These are phyloP conservation scores for Poeciliopsis paucimaculata DNA, from an alignment of 2,797 vertebrate genomes.

Conservation along the genomic window DNA sequence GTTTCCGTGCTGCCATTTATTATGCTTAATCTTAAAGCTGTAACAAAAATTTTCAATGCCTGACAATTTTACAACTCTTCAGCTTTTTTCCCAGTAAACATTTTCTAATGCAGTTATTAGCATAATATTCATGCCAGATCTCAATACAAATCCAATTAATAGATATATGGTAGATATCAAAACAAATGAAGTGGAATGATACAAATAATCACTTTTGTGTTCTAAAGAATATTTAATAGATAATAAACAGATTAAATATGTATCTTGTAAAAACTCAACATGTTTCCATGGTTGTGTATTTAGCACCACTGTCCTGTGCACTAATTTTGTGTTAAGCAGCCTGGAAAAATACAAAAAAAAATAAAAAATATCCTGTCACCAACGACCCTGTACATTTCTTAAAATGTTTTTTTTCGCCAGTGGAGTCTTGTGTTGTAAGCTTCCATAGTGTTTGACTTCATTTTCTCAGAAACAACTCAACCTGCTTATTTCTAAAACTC, in stretches of 20 bases:
- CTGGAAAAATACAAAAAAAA: not conserved
- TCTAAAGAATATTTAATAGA: not conserved
- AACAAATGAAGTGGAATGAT: not conserved
- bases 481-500: not conserved
- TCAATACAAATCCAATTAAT: not conserved
- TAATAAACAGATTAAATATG: not conserved
- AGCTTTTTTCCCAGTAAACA: not conserved
- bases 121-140: not conserved
- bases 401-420: not conserved
- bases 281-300: not conserved
- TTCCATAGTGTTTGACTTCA: not conserved
- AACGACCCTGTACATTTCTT: not conserved
- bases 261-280: not conserved
- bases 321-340: not conserved
- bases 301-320: not conserved
- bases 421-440: not conserved
- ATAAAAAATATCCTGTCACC: not conserved
- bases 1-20: conserved; percentile 7
- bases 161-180: not conserved
- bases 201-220: not conserved
- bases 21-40: not conserved
- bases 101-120: not conserved
- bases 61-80: not conserved
- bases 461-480: not conserved
- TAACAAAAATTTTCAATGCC: not conserved